Percentiles rank a stretch among this genome's conserved stretches.
These are phyloP conservation scores for Penaeus vannamei DNA, from an alignment of 1,140 invertebrate species.

Conservation along the genomic window DNA sequence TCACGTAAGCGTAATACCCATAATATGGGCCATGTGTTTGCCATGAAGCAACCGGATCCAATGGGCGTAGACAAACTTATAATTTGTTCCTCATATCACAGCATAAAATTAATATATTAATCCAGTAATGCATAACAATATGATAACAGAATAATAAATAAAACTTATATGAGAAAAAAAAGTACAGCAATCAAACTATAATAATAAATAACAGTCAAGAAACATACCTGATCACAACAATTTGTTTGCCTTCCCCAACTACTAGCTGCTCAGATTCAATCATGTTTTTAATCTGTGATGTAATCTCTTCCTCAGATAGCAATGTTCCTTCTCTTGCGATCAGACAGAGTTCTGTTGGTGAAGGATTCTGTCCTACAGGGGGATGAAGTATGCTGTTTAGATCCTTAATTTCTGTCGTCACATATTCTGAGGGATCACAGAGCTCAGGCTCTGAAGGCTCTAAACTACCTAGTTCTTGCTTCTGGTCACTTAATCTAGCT, in stretches of 20 bases:
- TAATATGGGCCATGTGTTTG: no score
- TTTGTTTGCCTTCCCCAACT: slow-evolving; percentile 26
- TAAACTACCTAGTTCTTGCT: neutral
- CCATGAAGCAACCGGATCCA: no score
- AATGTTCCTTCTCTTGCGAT: slow-evolving; percentile 34
- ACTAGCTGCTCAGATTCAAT: slow-evolving; percentile 43
- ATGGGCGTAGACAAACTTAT: no score
- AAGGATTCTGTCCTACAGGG: neutral
- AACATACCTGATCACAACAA: slow-evolving; percentile 47
- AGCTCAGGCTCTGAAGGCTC: neutral
- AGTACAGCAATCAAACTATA: no score
- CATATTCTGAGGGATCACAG: neutral
- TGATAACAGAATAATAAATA: no score
- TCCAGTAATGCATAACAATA: no score
- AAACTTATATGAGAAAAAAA: no score
- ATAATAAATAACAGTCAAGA: neutral
- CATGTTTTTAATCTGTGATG: slow-evolving; percentile 46
- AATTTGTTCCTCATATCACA: no score
- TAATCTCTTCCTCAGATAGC: slow-evolving; percentile 41
- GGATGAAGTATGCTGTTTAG: neutral
- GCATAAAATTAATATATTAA: no score
- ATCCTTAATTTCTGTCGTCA: neutral
- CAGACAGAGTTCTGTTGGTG: slow-evolving; percentile 28
- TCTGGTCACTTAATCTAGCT: slow-evolving; percentile 1
- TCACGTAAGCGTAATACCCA: no score